Evolutionary conservation across 2,113 vertebrate genomes (phyloP).

Genomic region (Pyrgilauda ruficollis): DNA sequence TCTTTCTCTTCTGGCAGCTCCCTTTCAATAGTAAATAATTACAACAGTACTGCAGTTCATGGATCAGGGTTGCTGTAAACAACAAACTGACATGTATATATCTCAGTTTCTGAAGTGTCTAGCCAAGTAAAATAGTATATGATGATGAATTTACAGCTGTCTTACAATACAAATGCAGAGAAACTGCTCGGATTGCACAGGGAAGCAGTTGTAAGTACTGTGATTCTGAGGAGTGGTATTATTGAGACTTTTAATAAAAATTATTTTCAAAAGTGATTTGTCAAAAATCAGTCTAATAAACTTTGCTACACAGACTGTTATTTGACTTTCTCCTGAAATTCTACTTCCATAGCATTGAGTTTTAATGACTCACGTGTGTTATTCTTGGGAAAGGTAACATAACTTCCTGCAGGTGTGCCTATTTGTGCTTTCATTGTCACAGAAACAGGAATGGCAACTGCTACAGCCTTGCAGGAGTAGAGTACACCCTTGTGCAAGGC

Average conservation of each 20-base stretch:
- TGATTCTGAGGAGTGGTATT: neutral
- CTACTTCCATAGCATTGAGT: neutral
- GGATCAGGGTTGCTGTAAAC: neutral
- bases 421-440: neutral
- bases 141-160: neutral
- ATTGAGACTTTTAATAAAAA: neutral
- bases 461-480: neutral
- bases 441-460: neutral
- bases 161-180: neutral
- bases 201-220: neutral
- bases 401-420: neutral
- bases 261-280: neutral
- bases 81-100: neutral
- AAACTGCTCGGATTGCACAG: neutral
- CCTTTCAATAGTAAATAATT: neutral
- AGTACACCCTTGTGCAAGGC: neutral
- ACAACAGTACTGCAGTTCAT: neutral
- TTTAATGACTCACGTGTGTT: neutral
- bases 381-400: neutral
- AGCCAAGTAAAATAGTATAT: neutral
- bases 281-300: neutral
- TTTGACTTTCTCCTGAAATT: neutral
- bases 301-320: neutral
- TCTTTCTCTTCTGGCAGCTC: neutral
- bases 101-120: neutral